A percentile compares a stretch with the other conserved stretches of the same genome.
phyloP scores from a whole-genome alignment of 2,797 vertebrate species.

The Bradypodion ventrale region DNA sequence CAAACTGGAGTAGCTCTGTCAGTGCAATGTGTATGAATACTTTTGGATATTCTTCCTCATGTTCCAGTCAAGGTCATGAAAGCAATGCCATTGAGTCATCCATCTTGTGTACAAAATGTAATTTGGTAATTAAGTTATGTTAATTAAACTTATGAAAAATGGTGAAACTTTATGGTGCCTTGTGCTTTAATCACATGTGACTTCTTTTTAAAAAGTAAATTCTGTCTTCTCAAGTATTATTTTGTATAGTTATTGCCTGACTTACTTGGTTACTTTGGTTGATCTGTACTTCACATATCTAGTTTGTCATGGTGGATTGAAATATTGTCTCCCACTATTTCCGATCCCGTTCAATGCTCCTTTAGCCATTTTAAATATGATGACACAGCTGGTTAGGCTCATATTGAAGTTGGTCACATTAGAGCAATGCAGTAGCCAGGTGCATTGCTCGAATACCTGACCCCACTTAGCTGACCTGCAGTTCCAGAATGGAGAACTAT shows the following conservation, averaged over 20 bases:
- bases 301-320: too few relatives aligned
- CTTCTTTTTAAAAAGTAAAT: background rate
- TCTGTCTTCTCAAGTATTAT: background rate
- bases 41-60: slow-evolving; percentile 50
- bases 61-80: slow-evolving; percentile 51
- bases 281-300: too few relatives aligned
- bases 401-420: too few relatives aligned
- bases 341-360: too few relatives aligned
- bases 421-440: too few relatives aligned
- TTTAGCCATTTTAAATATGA: too few relatives aligned
- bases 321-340: too few relatives aligned
- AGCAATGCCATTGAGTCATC: slow-evolving; percentile 40
- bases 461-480: too few relatives aligned
- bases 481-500: too few relatives aligned
- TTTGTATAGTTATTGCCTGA: background rate
- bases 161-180: slow-evolving; percentile 53
- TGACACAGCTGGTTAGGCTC: too few relatives aligned
- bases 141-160: slow-evolving; percentile 63
- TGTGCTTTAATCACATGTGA: slow-evolving; percentile 27
- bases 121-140: slow-evolving; percentile 72
- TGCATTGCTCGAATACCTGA: too few relatives aligned
- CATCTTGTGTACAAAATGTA: slow-evolving; percentile 64
- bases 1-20: slow-evolving; percentile 20
- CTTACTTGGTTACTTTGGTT: too few relatives aligned
- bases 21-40: slow-evolving; percentile 30